Base-by-base conservation (phyloP, 1,140 invertebrate species). In the Pomacea maculata region DNA sequence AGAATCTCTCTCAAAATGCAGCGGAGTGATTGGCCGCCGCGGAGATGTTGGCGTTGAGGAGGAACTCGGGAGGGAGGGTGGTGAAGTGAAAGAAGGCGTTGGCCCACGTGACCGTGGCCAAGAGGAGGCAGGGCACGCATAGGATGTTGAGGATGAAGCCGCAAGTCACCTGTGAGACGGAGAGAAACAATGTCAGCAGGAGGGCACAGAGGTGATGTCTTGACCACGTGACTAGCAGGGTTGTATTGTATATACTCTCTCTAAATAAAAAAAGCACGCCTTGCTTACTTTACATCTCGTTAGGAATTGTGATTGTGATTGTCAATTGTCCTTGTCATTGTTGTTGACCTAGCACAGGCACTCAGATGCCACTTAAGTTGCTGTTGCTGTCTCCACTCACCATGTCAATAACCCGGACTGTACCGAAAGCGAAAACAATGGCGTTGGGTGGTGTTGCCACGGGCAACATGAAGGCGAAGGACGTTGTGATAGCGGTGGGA, bases 391-490 rank as follows among this genome's bases (percentile, higher is more conserved):
- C 25, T 54, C 19, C 74, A 79, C 85, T 79, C 81, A 90, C 90
- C 91, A 92, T 92, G 78, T 92, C 91, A 19, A 88, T 83, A 54
- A 92, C 87, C 76, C 82, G 86, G 1, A 92, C 80, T 45, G 87
- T 86, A 54, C 91, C 90, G 81, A 85, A 85, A 3, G 88, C 95
- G 72, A 95, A 96, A 1, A 96, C 96, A 77, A 99, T 96, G 1
- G 97, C 97, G 92, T 98, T 99, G 29, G 97, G 97, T 12, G 97
- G 96, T 7, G 95, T 95, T 52, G 94, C 94, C 1, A 97, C 96
- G 7, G 96, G 96, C 87, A 95, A 90, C 92, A 95, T 94, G 87
- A 94, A 94, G 63, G 93, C 93, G 85, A 92, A 97, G 14, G 95
- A 96, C 89, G 95, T 96, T 94, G 94, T 64, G 96, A 91, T 90